A percentile compares a stretch with the other conserved stretches of the same genome.
phyloP scores from a whole-genome alignment of 2,888 invertebrate genomes.

The Cynaeus angustus region DNA sequence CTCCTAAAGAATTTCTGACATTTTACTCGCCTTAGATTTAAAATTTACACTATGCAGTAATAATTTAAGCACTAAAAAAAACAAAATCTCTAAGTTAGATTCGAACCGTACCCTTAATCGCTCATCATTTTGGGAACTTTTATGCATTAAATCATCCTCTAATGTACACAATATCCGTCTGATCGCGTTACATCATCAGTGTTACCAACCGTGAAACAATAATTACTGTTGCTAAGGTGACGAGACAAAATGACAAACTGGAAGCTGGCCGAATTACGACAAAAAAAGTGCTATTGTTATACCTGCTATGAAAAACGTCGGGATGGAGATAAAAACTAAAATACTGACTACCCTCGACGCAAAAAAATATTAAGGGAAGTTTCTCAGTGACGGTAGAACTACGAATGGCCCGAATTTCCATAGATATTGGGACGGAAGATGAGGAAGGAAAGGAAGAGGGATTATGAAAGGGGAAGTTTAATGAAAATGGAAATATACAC shows the following conservation, averaged over 20 bases:
- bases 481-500: slow-evolving; percentile 14
- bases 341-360: slow-evolving; percentile 19
- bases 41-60: too few species aligned
- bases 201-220: slow-evolving; percentile 18
- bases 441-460: slow-evolving; percentile 5
- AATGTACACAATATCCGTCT: slow-evolving; percentile 4
- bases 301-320: slow-evolving; percentile 23
- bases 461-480: slow-evolving; percentile 11
- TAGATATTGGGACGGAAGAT: slow-evolving; percentile 18
- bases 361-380: slow-evolving; percentile 15
- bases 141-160: slow-evolving; percentile 4
- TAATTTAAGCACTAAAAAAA: too few species aligned
- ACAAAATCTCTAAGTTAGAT: too few species aligned
- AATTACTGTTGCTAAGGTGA: slow-evolving; percentile 30
- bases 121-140: background rate
- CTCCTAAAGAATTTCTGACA: background rate
- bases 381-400: background rate
- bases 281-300: slow-evolving; percentile 20
- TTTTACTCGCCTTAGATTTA: too few species aligned
- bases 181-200: background rate
- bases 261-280: slow-evolving; percentile 4
- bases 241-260: too few species aligned
- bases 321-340: slow-evolving; percentile 12
- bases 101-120: too few species aligned
- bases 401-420: slow-evolving; percentile 26